Evolutionary conservation across 1,140 invertebrate genomes (phyloP).

Genomic region (Drosophila ficusphila): DNA sequence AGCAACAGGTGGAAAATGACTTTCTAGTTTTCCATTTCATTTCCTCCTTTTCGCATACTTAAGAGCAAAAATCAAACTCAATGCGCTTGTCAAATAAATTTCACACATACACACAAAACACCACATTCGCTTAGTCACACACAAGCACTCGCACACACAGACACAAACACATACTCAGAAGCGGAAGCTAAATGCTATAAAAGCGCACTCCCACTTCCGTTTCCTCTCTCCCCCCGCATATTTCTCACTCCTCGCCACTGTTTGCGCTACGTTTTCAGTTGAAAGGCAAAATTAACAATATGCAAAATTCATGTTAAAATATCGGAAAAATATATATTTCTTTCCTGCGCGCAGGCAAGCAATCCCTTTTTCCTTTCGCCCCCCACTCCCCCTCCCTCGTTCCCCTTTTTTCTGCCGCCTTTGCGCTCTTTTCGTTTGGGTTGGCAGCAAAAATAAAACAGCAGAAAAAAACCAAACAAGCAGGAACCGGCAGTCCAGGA

Average conservation of each 20-base stretch:
- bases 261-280: constrained; percentile 55
- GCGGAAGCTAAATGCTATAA: constrained; percentile 72
- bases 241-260: constrained; percentile 1
- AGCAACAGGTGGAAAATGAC: constrained; percentile 49
- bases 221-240: not conserved
- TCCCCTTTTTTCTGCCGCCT: constrained; percentile 48
- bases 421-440: constrained; percentile 64
- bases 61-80: constrained; percentile 49
- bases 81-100: constrained; percentile 55
- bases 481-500: constrained; percentile 11
- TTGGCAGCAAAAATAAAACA: constrained; percentile 49
- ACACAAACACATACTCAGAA: constrained; percentile 5
- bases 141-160: not conserved
- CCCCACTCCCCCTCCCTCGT: not conserved
- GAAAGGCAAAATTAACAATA: constrained; percentile 81
- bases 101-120: constrained; percentile 24
- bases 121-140: constrained; percentile 20
- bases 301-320: constrained; percentile 83
- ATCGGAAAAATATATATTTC: constrained; percentile 82
- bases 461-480: constrained; percentile 27
- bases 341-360: constrained; percentile 63
- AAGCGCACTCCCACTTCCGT: constrained; percentile 45
- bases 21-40: constrained; percentile 39
- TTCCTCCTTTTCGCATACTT: constrained; percentile 34
- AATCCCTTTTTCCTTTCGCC: constrained; percentile 61